Conservation (phyloP, 2,797 vertebrate genomes). For the Sternotherus odoratus region DNA sequence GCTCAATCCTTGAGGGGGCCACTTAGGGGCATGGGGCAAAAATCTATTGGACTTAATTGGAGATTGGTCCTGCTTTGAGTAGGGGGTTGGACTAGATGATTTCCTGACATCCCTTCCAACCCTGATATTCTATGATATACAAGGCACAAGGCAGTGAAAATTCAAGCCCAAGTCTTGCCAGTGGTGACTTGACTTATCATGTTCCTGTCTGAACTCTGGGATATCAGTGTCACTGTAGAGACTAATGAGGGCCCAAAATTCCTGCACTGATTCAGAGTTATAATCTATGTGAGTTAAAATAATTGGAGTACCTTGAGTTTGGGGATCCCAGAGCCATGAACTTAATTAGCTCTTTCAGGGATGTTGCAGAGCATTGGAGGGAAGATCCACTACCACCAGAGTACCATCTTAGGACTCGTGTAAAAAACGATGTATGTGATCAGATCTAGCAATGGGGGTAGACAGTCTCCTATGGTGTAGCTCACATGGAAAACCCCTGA, state of each 20-base stretch:
- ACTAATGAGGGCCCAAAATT: not conserved
- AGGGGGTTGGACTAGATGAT: too few relatives aligned
- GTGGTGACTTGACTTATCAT: not conserved
- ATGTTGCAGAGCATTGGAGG: too few relatives aligned
- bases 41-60: too few relatives aligned
- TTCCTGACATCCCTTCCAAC: too few relatives aligned
- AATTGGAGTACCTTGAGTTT: not conserved
- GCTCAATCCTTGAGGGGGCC: too few relatives aligned
- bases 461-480: not conserved
- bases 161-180: fast-evolving
- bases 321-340: not conserved
- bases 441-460: not conserved
- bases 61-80: too few relatives aligned
- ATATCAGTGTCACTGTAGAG: not conserved
- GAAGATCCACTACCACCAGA: not conserved
- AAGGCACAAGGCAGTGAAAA: too few relatives aligned
- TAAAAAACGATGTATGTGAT: not conserved
- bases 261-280: too few relatives aligned
- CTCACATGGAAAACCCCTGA: not conserved
- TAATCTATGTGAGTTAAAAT: not conserved
- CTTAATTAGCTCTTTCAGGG: not conserved
- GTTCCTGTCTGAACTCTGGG: not conserved
- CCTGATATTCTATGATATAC: too few relatives aligned
- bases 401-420: too few relatives aligned
- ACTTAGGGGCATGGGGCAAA: too few relatives aligned